Conservation (phyloP, 2,797 vertebrate genomes). For the Notolabrus celidotus region DNA sequence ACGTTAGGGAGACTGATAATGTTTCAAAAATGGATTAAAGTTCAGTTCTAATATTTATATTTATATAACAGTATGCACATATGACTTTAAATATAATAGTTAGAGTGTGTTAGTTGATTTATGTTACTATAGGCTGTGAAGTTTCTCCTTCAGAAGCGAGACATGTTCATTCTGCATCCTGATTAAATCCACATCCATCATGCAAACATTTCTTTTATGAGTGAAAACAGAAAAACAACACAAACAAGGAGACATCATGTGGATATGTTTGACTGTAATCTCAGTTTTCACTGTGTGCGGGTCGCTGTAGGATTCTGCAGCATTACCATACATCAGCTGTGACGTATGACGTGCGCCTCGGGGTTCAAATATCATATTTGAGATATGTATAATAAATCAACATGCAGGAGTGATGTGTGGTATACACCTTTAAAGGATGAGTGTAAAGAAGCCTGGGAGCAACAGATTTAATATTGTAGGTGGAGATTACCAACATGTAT, state of each 20-base stretch:
- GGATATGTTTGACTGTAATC: not conserved
- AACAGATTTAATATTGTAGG: conserved; percentile 8
- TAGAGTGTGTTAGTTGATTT: too few species aligned
- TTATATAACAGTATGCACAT: too few species aligned
- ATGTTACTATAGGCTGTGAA: too few species aligned
- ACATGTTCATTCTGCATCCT: too few species aligned
- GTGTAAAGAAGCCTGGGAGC: conserved; percentile 3
- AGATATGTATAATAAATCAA: not conserved
- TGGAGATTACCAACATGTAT: conserved; percentile 1
- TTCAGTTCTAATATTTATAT: too few species aligned
- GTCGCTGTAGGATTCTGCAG: not conserved
- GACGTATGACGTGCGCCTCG: not conserved
- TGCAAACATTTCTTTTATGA: too few species aligned
- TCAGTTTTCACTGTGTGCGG: not conserved
- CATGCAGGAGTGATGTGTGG: not conserved
- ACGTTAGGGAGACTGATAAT: too few species aligned
- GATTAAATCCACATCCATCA: too few species aligned
- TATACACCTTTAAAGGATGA: not conserved
- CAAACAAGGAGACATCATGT: not conserved
- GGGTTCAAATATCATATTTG: not conserved
- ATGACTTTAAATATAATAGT: too few species aligned
- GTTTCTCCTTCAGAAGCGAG: too few species aligned
- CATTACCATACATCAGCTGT: not conserved
- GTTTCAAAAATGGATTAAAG: too few species aligned
- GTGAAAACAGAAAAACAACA: too few species aligned